Percentiles rank a stretch among this genome's conserved stretches.
phyloP scores from a whole-genome alignment of 1,140 invertebrate species.

The Diuraphis noxia region DNA sequence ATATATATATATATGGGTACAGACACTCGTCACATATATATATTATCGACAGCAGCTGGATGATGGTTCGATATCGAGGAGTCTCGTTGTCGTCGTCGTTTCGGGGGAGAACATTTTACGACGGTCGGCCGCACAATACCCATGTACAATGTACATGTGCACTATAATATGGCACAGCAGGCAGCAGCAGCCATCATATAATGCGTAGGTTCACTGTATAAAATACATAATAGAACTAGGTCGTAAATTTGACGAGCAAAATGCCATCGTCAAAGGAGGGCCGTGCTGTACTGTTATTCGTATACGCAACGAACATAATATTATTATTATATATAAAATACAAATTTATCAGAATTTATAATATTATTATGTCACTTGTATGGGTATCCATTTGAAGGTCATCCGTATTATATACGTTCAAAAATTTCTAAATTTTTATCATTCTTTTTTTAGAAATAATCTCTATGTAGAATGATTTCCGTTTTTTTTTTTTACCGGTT shows the following conservation, averaged over 20 bases:
- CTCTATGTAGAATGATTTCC: neutral
- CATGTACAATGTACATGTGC: neutral
- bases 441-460: neutral
- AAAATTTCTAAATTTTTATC: neutral
- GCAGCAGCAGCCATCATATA: neutral
- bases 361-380: neutral
- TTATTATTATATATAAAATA: neutral
- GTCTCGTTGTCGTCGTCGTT: neutral
- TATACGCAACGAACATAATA: neutral
- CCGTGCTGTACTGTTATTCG: neutral
- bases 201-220: neutral
- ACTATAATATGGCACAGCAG: neutral
- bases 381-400: neutral
- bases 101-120: slow-evolving; percentile 14
- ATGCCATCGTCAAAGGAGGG: slow-evolving; percentile 19
- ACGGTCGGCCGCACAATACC: slow-evolving; percentile 19
- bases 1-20: neutral
- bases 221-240: neutral
- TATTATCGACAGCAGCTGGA: neutral
- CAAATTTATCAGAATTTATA: slow-evolving; percentile 3
- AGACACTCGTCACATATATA: neutral
- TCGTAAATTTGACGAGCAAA: slow-evolving; percentile 33
- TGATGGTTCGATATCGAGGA: neutral
- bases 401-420: neutral
- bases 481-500: neutral